Conservation (phyloP, 2,797 vertebrate species). For the Steatocranus sp. region DNA sequence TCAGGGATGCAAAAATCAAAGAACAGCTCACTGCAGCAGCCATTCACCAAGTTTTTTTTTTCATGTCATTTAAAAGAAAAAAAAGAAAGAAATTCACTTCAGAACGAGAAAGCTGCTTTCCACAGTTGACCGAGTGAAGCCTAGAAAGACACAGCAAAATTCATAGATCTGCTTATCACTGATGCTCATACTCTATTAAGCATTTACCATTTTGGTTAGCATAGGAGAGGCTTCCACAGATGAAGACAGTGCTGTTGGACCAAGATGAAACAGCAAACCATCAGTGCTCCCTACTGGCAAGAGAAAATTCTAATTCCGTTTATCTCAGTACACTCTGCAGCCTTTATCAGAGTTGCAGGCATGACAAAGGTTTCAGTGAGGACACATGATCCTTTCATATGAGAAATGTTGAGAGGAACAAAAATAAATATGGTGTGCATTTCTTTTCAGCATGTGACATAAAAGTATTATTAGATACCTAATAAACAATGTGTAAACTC, state of each 20-base stretch:
- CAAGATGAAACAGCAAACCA: not conserved
- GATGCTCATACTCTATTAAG: not conserved
- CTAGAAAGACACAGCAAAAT: not conserved
- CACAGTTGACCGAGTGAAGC: not conserved
- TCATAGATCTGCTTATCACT: not conserved
- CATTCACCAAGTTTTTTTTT: not conserved
- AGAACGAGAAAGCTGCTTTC: not conserved
- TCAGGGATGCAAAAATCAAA: slow-evolving; percentile 27
- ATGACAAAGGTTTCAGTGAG: not conserved
- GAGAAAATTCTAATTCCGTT: not conserved
- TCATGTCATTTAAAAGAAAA: not conserved
- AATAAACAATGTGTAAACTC: not conserved
- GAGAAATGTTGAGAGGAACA: not conserved
- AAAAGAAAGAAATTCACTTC: not conserved
- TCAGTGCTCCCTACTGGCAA: slow-evolving; percentile 53
- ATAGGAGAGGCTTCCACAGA: not conserved
- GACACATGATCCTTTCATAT: not conserved
- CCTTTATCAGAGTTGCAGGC: not conserved
- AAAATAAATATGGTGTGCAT: not conserved
- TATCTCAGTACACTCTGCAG: not conserved
- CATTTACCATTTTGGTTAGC: not conserved
- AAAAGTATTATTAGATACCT: not conserved
- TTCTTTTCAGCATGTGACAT: not conserved
- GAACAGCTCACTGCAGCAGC: not conserved
- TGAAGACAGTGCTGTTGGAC: not conserved